These are phyloP conservation scores for Geophilus truncorum DNA, from an alignment of 2,888 invertebrate genomes.

Conservation along the genomic window DNA sequence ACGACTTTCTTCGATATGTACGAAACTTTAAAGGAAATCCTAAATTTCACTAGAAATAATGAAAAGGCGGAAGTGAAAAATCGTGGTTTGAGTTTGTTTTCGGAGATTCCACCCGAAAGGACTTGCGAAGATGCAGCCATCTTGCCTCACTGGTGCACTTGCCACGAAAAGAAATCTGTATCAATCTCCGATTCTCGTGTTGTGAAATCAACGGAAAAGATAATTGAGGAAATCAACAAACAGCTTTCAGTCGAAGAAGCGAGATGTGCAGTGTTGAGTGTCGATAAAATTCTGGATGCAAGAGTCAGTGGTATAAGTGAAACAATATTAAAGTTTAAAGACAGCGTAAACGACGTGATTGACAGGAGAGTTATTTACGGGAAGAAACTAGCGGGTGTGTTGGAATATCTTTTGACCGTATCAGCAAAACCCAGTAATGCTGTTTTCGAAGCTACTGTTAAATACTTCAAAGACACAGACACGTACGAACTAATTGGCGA, in stretches of 20 bases:
- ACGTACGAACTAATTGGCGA: slow-evolving; percentile 50
- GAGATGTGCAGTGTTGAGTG: not conserved
- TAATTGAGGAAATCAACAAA: too few relatives aligned
- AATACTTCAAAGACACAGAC: not conserved
- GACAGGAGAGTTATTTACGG: not conserved
- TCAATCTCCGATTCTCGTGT: too few relatives aligned
- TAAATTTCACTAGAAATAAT: slow-evolving; percentile 49
- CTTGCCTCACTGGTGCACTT: slow-evolving; percentile 81
- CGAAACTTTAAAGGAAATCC: slow-evolving; percentile 67
- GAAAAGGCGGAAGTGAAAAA: slow-evolving; percentile 35
- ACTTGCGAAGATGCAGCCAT: slow-evolving; percentile 74
- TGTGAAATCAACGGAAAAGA: too few relatives aligned
- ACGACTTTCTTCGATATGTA: slow-evolving; percentile 80
- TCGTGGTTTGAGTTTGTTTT: slow-evolving; percentile 70
- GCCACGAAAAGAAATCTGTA: slow-evolving; percentile 64
- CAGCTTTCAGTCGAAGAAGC: too few relatives aligned
- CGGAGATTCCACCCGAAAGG: slow-evolving; percentile 63
- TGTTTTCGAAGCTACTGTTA: slow-evolving; percentile 27
- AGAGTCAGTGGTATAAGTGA: slow-evolving; percentile 14
- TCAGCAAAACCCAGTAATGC: not conserved
- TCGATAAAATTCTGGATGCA: slow-evolving; percentile 3
- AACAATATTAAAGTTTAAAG: not conserved
- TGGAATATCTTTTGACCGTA: not conserved
- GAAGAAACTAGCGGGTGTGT: not conserved
- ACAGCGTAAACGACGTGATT: slow-evolving; percentile 18